Percentiles rank a stretch among this genome's conserved stretches.
Evolutionary conservation across 1,140 invertebrate species (phyloP).

Genomic region (Aphaenogaster floridana): DNA sequence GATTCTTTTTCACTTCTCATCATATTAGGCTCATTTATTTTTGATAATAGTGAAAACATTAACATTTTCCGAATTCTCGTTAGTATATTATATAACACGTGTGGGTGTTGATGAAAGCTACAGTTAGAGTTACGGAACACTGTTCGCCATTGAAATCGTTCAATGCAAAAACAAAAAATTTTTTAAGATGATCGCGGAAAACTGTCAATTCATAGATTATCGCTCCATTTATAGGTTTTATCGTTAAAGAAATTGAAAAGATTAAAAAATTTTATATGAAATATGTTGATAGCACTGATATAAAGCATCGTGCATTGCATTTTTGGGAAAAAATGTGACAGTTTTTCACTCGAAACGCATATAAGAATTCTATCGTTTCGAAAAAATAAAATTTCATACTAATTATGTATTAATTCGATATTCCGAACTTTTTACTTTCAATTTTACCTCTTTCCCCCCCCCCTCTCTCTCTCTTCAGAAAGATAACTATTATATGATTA

Average conservation of each 20-base stretch:
- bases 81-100: slow-evolving; percentile 68
- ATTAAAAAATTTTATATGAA: neutral
- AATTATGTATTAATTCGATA: neutral
- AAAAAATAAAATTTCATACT: slow-evolving; percentile 4
- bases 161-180: slow-evolving; percentile 29
- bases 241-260: neutral
- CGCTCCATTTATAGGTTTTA: neutral
- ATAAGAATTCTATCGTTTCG: neutral
- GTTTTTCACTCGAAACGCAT: neutral
- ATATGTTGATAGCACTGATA: neutral
- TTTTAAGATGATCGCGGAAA: neutral
- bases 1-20: neutral
- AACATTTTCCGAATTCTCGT: slow-evolving; percentile 12
- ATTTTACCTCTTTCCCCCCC: neutral
- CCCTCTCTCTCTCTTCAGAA: neutral
- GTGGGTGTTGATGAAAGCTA: slow-evolving; percentile 77
- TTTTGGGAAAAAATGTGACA: neutral
- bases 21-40: neutral
- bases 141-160: slow-evolving; percentile 67
- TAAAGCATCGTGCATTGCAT: neutral
- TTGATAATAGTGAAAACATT: slow-evolving; percentile 18
- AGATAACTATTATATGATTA: neutral
- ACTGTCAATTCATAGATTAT: neutral
- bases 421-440: neutral
- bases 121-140: slow-evolving; percentile 60